Conservation (phyloP, 2,888 invertebrate species). For the Therioaphis trifolii region DNA sequence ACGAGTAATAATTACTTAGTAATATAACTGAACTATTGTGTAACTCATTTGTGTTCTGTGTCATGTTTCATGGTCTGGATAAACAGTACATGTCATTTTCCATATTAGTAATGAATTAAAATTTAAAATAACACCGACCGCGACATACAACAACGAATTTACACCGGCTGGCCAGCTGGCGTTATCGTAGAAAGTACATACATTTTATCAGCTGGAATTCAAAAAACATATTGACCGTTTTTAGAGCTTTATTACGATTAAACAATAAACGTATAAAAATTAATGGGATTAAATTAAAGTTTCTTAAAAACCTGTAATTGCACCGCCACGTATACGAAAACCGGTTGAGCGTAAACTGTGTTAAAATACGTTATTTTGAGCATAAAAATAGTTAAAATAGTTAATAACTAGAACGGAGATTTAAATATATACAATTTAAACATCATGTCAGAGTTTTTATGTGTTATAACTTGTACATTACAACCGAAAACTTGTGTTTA, state of each 20-base stretch:
- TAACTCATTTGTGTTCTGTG: too few relatives aligned
- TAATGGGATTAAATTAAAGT: constrained; percentile 23
- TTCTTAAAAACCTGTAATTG: constrained; percentile 19
- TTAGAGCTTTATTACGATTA: constrained; percentile 31
- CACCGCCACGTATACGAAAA: background rate
- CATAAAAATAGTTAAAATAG: constrained; percentile 21
- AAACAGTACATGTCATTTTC: background rate
- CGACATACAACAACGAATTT: background rate
- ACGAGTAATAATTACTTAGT: too few relatives aligned
- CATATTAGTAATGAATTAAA: background rate
- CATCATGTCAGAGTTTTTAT: background rate
- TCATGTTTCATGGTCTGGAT: too few relatives aligned
- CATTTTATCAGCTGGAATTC: background rate
- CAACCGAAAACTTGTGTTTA: constrained; percentile 26
- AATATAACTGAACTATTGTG: too few relatives aligned
- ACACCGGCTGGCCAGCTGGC: background rate
- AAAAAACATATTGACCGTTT: background rate
- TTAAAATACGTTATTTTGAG: constrained; percentile 4
- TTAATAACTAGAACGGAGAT: constrained; percentile 30
- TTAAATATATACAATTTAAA: constrained; percentile 20
- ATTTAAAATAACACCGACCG: background rate
- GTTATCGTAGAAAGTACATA: constrained; percentile 39
- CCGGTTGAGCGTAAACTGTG: constrained; percentile 7
- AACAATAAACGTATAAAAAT: background rate
- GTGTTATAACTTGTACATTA: background rate